Percentiles rank a stretch among this genome's conserved stretches.
Evolutionary conservation across 1,140 invertebrate genomes (phyloP).

Genomic region (Magallana gigas): DNA sequence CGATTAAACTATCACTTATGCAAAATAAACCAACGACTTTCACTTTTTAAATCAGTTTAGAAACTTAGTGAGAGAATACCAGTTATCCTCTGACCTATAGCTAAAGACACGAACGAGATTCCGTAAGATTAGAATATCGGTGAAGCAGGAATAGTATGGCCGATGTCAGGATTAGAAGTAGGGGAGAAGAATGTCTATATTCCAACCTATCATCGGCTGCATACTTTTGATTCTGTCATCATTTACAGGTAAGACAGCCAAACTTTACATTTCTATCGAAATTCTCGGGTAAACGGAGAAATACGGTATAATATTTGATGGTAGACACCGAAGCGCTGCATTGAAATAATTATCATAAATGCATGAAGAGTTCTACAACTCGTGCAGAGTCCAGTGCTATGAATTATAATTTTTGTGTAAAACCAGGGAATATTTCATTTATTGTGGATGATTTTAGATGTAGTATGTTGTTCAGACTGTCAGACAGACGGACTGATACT

Average conservation of each 20-base stretch:
- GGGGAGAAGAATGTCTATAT: constrained; percentile 22
- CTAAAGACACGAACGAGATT: background rate
- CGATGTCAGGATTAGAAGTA: constrained; percentile 13
- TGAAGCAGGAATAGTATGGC: constrained; percentile 34
- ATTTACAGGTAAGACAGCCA: background rate
- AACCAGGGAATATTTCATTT: background rate
- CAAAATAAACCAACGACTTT: no score
- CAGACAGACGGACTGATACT: constrained; percentile 6
- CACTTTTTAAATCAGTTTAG: no score
- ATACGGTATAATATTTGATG: background rate
- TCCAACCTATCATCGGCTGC: constrained; percentile 20
- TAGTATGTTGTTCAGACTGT: background rate
- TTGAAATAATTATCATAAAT: constrained; percentile 36
- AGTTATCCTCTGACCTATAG: no score
- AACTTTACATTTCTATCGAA: background rate
- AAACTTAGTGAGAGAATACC: no score
- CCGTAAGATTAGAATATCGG: constrained; percentile 8
- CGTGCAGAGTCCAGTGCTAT: background rate
- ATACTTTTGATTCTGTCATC: constrained; percentile 9
- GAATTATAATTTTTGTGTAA: background rate
- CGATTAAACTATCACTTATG: no score
- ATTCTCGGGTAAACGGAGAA: background rate
- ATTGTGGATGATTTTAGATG: background rate
- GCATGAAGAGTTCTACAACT: background rate
- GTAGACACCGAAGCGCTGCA: background rate